Evolutionary conservation across 92 coral and sea anemone species (phyloP).

Genomic region (Chrysogorgia sp.): DNA sequence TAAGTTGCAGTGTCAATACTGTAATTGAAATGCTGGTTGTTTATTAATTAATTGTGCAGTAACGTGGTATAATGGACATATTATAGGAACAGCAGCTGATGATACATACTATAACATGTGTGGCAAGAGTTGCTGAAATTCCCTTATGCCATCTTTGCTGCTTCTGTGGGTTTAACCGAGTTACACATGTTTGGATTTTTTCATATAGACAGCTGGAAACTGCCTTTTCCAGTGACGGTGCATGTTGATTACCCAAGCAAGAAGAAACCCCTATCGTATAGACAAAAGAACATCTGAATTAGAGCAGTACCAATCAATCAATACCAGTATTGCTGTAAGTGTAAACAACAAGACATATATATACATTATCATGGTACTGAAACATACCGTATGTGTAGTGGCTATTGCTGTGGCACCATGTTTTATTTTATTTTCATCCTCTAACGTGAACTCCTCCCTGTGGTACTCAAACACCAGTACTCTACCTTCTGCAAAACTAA

Average conservation of each 20-base stretch:
- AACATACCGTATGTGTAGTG: constrained; percentile 1
- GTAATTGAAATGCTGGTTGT: too few relatives aligned
- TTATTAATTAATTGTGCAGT: too few relatives aligned
- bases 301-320: too few relatives aligned
- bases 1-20: too few relatives aligned
- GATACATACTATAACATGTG: neutral
- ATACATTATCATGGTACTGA: too few relatives aligned
- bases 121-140: neutral
- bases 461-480: constrained; percentile 35
- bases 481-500: constrained; percentile 51
- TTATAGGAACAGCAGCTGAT: too few relatives aligned
- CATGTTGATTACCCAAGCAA: constrained; percentile 12
- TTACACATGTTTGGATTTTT: neutral
- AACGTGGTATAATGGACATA: too few relatives aligned
- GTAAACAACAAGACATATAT: too few relatives aligned
- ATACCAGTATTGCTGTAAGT: too few relatives aligned
- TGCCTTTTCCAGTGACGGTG: constrained; percentile 1
- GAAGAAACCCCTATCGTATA: neutral
- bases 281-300: too few relatives aligned
- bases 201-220: neutral
- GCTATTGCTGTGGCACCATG: neutral
- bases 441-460: neutral
- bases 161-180: neutral
- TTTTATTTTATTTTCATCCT: constrained; percentile 20
- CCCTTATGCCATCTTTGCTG: constrained; percentile 5